A percentile compares a stretch with the other conserved stretches of the same genome.
Evolutionary conservation across 30 jellyfish, hydroid and myxozoan genomes (phyloP).

Genomic region (Hydractinia symbiolongicarpus): DNA sequence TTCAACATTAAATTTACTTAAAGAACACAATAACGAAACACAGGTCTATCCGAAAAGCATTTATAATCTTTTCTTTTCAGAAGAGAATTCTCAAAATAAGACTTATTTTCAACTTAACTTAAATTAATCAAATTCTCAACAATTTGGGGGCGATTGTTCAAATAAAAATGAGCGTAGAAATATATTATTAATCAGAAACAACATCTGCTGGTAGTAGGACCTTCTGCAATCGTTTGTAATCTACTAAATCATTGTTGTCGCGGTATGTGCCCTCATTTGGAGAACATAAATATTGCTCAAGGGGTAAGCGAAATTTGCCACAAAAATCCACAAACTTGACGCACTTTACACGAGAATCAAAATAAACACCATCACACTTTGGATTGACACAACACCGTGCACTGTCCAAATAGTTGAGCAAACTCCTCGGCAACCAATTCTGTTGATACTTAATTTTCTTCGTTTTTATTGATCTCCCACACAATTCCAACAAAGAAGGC

Average conservation of each 20-base stretch:
- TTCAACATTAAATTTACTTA: too few relatives aligned
- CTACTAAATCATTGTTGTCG: slow-evolving; percentile 37
- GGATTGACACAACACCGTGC: slow-evolving; percentile 98
- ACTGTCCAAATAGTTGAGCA: slow-evolving; percentile 67
- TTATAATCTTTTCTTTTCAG: too few relatives aligned
- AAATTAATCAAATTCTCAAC: too few relatives aligned
- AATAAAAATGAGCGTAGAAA: too few relatives aligned
- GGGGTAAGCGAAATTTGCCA: slow-evolving; percentile 88
- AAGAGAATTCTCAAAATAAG: too few relatives aligned
- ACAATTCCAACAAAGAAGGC: slow-evolving; percentile 84
- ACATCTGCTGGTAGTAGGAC: slow-evolving; percentile 65
- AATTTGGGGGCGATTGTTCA: too few relatives aligned
- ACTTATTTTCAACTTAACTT: too few relatives aligned
- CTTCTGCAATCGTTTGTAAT: slow-evolving; percentile 55
- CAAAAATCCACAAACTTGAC: slow-evolving; percentile 96
- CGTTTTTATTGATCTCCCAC: slow-evolving; percentile 84
- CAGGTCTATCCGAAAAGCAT: too few relatives aligned
- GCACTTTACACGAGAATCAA: slow-evolving; percentile 90
- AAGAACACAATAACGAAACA: too few relatives aligned
- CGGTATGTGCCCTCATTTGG: slow-evolving; percentile 55
- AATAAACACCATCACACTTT: slow-evolving; percentile 95
- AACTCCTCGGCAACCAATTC: slow-evolving; percentile 43
- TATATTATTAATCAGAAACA: not conserved
- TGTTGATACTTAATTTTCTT: slow-evolving; percentile 31
- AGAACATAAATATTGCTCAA: slow-evolving; percentile 92